A percentile compares a stretch with the other conserved stretches of the same genome.
Conservation (phyloP, 2,113 vertebrate species). For the Solea solea region DNA sequence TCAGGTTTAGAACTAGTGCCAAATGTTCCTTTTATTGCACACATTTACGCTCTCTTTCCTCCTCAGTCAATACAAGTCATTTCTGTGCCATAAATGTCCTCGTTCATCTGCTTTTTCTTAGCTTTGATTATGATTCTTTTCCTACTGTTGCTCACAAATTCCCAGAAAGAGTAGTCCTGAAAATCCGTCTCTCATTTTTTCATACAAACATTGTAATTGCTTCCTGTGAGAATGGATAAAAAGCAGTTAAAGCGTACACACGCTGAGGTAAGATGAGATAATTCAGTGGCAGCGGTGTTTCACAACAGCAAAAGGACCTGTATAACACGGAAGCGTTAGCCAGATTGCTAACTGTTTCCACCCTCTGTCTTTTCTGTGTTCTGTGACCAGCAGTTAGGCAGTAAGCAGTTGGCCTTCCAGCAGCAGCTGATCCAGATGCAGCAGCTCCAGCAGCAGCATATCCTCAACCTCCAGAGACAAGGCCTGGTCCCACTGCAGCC, state of each 20-base stretch:
- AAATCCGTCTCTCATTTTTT: too few species aligned
- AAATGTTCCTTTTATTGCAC: too few species aligned
- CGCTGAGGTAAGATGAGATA: neutral
- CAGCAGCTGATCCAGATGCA: constrained; percentile 99
- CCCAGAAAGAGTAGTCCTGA: too few species aligned
- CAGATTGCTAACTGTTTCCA: constrained; percentile 8
- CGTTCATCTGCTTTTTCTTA: too few species aligned
- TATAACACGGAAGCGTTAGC: neutral
- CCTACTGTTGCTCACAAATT: too few species aligned
- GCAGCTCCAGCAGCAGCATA: constrained; percentile 98
- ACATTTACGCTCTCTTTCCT: too few species aligned
- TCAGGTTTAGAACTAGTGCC: neutral
- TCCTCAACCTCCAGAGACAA: constrained; percentile 98
- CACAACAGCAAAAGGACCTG: neutral
- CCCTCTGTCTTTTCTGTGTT: constrained; percentile 6
- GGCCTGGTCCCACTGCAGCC: constrained; percentile 94
- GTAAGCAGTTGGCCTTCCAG: constrained; percentile 98
- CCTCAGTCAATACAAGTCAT: too few species aligned
- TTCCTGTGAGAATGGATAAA: neutral
- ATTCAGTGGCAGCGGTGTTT: neutral
- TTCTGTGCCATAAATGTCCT: too few species aligned
- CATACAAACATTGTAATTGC: neutral
- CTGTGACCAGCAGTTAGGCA: constrained; percentile 88
- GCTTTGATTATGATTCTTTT: too few species aligned
- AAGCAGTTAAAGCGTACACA: neutral